Evolutionary conservation across 2,113 vertebrate species (phyloP).

Genomic region (Castor canadensis): DNA sequence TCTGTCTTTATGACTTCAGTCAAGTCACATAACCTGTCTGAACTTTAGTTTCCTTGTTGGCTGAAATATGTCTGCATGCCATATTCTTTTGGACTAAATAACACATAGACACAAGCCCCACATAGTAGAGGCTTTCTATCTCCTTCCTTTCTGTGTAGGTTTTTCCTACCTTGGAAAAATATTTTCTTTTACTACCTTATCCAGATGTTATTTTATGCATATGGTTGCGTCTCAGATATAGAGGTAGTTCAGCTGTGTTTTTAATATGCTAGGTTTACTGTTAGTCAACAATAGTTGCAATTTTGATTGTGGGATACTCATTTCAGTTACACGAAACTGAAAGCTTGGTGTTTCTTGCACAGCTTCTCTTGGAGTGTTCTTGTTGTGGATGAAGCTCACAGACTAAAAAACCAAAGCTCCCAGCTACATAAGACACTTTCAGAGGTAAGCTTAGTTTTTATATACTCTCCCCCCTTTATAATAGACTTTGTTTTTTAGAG

Average conservation of each 20-base stretch:
- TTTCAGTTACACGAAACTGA: too few relatives aligned
- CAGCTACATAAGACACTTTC: slow-evolving; percentile 89
- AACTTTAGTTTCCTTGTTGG: not conserved
- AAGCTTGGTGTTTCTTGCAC: slow-evolving; percentile 54
- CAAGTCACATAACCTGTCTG: not conserved
- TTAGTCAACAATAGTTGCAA: not conserved
- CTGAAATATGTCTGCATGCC: not conserved
- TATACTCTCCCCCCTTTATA: not conserved
- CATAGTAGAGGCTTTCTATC: not conserved
- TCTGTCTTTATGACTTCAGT: not conserved
- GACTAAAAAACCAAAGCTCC: slow-evolving; percentile 94
- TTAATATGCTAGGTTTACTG: not conserved
- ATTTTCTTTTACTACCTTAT: too few relatives aligned
- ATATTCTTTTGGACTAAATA: not conserved
- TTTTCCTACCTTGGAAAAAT: not conserved
- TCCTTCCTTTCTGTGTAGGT: not conserved
- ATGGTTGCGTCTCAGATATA: not conserved
- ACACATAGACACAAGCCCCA: not conserved
- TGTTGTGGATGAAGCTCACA: slow-evolving; percentile 96
- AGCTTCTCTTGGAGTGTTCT: slow-evolving; percentile 86
- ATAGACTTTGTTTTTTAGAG: not conserved
- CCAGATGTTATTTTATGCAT: not conserved
- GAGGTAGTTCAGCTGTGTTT: not conserved
- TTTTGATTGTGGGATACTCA: too few relatives aligned
- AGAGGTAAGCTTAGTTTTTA: slow-evolving; percentile 84